A percentile compares a stretch with the other conserved stretches of the same genome.
Evolutionary conservation across 2,888 invertebrate species (phyloP).

Genomic region (Dolichopus griseipennis): DNA sequence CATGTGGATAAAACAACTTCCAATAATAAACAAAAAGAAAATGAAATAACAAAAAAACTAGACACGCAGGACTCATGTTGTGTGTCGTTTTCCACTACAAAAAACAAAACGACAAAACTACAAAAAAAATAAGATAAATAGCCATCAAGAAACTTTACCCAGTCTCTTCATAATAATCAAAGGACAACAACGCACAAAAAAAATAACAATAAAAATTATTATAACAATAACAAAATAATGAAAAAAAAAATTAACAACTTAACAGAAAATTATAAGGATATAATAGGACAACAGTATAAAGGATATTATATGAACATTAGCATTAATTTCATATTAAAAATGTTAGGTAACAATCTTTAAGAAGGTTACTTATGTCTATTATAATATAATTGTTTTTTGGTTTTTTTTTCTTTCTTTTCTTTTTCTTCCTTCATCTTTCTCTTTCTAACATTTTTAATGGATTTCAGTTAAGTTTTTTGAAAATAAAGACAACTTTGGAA

Average conservation of each 20-base stretch:
- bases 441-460: no score
- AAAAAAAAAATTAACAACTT: neutral
- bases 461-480: no score
- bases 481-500: no score
- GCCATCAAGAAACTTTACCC: neutral
- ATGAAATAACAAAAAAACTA: neutral
- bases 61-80: constrained; percentile 18
- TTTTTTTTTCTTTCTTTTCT: no score
- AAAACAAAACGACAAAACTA: no score
- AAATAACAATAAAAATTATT: neutral
- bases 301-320: neutral
- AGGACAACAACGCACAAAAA: neutral
- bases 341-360: neutral
- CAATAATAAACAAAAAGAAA: neutral
- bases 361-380: no score
- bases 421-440: no score
- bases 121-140: constrained; percentile 7
- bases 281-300: neutral
- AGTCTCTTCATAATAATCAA: neutral
- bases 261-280: constrained; percentile 1
- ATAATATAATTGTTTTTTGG: no score
- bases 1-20: neutral
- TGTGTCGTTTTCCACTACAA: constrained; percentile 8
- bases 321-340: constrained; percentile 3
- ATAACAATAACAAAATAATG: neutral